phyloP scores from a whole-genome alignment of 2,797 vertebrate species.

The Paratrypauchen microcephalus region DNA sequence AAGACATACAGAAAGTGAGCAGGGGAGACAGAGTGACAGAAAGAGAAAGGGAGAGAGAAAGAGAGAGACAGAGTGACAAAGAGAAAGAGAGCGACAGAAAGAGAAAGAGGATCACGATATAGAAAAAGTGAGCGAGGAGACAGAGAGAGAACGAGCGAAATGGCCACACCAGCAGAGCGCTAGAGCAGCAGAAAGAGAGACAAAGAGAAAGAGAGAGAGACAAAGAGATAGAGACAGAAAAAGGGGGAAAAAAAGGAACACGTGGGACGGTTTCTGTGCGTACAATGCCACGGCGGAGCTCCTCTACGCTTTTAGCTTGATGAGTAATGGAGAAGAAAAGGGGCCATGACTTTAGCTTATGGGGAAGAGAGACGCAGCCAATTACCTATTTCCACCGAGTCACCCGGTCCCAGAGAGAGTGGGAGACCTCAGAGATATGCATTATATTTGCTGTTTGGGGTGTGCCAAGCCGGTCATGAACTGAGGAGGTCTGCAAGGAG shows the following conservation, averaged over 20 bases:
- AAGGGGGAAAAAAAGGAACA: constrained; percentile 19
- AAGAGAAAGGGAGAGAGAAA: no score
- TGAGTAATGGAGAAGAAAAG: constrained; percentile 60
- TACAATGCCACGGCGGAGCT: constrained; percentile 44
- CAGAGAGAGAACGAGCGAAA: no score
- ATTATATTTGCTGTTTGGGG: constrained; percentile 40
- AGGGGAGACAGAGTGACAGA: no score
- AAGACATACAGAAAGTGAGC: no score
- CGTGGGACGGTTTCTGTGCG: constrained; percentile 60
- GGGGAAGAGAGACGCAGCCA: constrained; percentile 53
- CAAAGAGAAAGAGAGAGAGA: no score
- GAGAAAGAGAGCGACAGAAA: no score
- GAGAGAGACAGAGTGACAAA: no score
- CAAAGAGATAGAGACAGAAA: background rate
- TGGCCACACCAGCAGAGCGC: no score
- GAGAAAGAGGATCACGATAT: no score
- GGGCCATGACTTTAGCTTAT: constrained; percentile 61
- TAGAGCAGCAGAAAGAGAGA: background rate
- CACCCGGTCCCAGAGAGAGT: constrained; percentile 66
- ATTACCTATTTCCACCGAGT: constrained; percentile 63
- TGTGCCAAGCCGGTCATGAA: constrained; percentile 35
- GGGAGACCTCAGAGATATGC: constrained; percentile 43
- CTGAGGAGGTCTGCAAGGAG: constrained; percentile 22
- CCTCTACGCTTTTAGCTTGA: constrained; percentile 47
- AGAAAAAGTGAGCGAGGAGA: no score